Conservation (phyloP, 2,888 invertebrate genomes). For the Cantharis rufa region DNA sequence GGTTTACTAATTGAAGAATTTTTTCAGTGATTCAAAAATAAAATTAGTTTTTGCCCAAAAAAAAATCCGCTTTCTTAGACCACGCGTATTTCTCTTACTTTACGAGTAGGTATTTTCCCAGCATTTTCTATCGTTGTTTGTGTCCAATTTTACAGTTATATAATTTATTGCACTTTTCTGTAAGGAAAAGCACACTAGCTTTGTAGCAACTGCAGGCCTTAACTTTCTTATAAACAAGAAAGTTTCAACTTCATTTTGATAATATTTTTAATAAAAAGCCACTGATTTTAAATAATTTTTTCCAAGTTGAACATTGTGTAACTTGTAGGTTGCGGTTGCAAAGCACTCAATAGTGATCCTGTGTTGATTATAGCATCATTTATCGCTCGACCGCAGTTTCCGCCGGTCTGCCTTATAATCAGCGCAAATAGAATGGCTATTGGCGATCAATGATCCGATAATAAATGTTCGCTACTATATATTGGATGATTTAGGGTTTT, state of each 20-base stretch:
- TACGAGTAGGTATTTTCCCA: no score
- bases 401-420: slow-evolving; percentile 54
- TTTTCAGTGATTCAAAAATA: no score
- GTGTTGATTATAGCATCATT: slow-evolving; percentile 26
- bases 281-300: not conserved
- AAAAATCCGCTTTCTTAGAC: no score
- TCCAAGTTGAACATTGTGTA: not conserved
- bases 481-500: slow-evolving; percentile 27
- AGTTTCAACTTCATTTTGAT: not conserved
- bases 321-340: slow-evolving; percentile 19
- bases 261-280: not conserved
- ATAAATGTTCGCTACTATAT: slow-evolving; percentile 39
- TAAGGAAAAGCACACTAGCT: no score
- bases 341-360: slow-evolving; percentile 9
- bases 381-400: slow-evolving; percentile 49
- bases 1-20: no score
- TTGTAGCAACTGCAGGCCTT: no score
- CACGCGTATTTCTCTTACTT: no score
- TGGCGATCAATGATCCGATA: slow-evolving; percentile 54
- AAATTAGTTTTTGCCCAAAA: no score
- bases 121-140: no score
- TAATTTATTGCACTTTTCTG: no score
- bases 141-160: no score
- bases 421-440: slow-evolving; percentile 55
- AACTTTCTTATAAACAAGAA: no score